Evolutionary conservation across 30 jellyfish, hydroid and myxozoan species (phyloP), one percentile per base, ranked within the genome.

Genomic region (Rhopilema esculentum): DNA sequence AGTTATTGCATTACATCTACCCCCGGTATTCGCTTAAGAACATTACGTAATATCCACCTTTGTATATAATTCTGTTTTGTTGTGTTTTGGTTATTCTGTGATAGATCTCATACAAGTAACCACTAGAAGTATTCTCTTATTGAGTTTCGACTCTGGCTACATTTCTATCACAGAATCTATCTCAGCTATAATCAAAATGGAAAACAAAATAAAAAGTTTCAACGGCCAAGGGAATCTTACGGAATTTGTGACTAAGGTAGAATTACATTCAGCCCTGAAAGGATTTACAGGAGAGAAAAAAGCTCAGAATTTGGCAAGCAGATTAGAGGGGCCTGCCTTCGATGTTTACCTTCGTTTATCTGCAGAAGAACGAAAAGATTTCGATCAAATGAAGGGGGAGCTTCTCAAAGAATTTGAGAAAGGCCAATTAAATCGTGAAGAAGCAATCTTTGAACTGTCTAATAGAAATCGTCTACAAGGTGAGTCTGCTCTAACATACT

Each of bases 241-340:
- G 22, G 79, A 51, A 23, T 79, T 79, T 57, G 64, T 63, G 1
- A 25, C 62, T 25, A 78, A 53, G 50, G 30, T 78, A n/a, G 24
- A 27, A 64, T 27, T 78, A 61, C 88, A 52, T 40, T 78, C 88
- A 16, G 1, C 88, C 19, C 53, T 78, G 66, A 78, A 25, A 52
- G n/a, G 88, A 76, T 78, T 26, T 53, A 27, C 32, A 25, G 88
- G 69, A 23, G 88, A 78, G 50, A 79, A 79, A 49, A 76, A 53
- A 26, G 88, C 88, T 29, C 88, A 78, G 30, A 78, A 78, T 63
- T 49, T 78, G 77, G 88, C 79, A 21, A 52, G 88, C 66, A 64
- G 79, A 27, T 63, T 78, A 17, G 78, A 78, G 67, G 88, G 88
- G 25, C 57, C 78, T n/a, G 79, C 88, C 49, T 78, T 78, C 66